Conservation (phyloP, 2,888 invertebrate species). For the Callimorpha dominula region DNA sequence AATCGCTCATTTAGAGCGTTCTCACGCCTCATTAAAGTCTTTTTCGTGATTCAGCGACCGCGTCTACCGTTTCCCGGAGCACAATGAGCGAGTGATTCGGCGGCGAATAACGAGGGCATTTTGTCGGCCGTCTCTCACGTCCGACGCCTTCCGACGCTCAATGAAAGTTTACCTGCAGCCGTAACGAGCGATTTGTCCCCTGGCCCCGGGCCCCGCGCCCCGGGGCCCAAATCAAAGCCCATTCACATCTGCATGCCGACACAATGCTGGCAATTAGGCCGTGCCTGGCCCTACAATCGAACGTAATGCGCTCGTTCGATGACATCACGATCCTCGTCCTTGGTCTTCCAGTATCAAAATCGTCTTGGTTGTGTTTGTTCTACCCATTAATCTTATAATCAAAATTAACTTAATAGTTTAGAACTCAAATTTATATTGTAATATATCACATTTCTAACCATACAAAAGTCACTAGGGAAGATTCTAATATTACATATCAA, state of each 20-base stretch:
- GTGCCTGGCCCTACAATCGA: slow-evolving; percentile 84
- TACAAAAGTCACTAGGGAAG: no score
- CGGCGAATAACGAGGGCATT: slow-evolving; percentile 87
- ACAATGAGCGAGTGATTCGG: slow-evolving; percentile 87
- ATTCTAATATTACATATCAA: no score
- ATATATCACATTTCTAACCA: no score
- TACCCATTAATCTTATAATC: not conserved
- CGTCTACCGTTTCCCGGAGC: slow-evolving; percentile 86
- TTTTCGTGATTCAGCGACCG: slow-evolving; percentile 84
- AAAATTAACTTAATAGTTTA: no score
- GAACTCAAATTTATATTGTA: no score
- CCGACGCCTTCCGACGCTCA: slow-evolving; percentile 87
- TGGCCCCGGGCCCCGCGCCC: slow-evolving; percentile 76
- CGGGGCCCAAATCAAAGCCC: slow-evolving; percentile 86
- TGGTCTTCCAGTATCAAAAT: slow-evolving; percentile 40
- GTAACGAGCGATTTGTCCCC: slow-evolving; percentile 87
- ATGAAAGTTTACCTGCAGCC: slow-evolving; percentile 87
- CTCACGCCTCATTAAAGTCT: slow-evolving; percentile 87
- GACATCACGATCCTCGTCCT: slow-evolving; percentile 64
- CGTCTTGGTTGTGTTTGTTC: slow-evolving; percentile 24
- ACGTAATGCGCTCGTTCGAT: slow-evolving; percentile 84
- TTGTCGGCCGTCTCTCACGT: slow-evolving; percentile 86
- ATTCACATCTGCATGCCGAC: slow-evolving; percentile 88
- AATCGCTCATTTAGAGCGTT: slow-evolving; percentile 85
- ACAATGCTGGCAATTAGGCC: slow-evolving; percentile 87